phyloP scores from a whole-genome alignment of 1,140 invertebrate genomes.

The Acyrthosiphon pisum region DNA sequence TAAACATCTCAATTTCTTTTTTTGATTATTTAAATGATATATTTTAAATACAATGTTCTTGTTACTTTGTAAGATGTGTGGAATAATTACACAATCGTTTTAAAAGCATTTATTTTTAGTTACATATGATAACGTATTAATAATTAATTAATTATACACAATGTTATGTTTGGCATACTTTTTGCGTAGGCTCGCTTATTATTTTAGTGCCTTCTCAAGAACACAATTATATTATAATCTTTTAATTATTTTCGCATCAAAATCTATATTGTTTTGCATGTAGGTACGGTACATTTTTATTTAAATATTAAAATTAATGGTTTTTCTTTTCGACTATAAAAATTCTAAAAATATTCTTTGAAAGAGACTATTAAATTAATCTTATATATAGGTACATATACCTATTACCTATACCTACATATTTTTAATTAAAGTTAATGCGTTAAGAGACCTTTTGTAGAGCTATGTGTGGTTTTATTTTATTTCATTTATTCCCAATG shows the following conservation, averaged over 20 bases:
- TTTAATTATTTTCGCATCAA: slow-evolving; percentile 14
- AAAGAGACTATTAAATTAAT: background rate
- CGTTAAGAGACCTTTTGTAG: background rate
- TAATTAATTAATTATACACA: background rate
- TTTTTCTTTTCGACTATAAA: background rate
- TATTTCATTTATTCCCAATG: background rate
- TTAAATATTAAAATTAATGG: background rate
- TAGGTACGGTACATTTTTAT: background rate
- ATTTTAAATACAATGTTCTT: background rate
- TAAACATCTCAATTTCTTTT: background rate
- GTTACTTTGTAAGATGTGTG: background rate
- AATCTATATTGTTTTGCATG: background rate
- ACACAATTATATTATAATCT: background rate
- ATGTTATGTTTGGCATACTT: background rate
- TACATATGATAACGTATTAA: background rate
- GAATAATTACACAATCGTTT: background rate
- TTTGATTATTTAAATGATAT: background rate
- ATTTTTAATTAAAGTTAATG: slow-evolving; percentile 20
- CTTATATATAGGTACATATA: background rate
- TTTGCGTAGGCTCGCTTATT: background rate
- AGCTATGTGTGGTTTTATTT: background rate
- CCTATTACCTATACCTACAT: background rate
- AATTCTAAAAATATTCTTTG: background rate
- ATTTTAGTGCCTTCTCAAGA: slow-evolving; percentile 23
- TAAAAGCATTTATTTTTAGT: background rate